Evolutionary conservation across 2,113 vertebrate species (phyloP), one percentile per base, ranked within the genome.

Genomic region (Scartelaos histophorus): DNA sequence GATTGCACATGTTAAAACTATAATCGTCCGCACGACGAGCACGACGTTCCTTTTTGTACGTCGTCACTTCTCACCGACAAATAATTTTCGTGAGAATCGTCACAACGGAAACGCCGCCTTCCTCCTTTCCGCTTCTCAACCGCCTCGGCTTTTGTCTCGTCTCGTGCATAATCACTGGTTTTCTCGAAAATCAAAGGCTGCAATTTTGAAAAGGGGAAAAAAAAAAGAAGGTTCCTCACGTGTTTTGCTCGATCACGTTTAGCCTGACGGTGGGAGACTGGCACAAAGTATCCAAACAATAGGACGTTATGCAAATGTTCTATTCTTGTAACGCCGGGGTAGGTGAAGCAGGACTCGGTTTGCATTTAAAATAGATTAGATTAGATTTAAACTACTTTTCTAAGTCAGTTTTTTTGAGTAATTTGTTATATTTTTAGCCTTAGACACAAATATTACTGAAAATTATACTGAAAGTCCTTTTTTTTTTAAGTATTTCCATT

Each of bases 201-300:
- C 81, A 85, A 89, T 88, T 88, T 80, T 34, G 79, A 87, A 72
- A 80, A 66, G 77, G 74, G 65, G 25, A 58, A 58, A 58, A 58
- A 15, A 57, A 57, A 22, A 24, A n/a, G 12, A 56, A 49, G 17
- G 19, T 12, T 29, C 13, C 15, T n/a, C 61, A 64, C 34, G 16
- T 38, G 61, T 38, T 38, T 35, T 69, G 80, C 67, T 75, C 76
- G 6, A 67, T 78, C 70, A 76, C 80, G 79, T 62, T 67, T 88
- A 85, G 11, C 16, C 97, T 95, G 95, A 92, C 94, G 96, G 96
- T 95, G 94, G 74, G 61, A 95, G 90, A 94, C 95, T 96, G 96
- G 95, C 95, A 97, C 95, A 90, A 90, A 93, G 81, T 25, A 61
- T 69, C 81, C 49, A 58, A 92, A 81, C 81, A 89, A 85, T 68